Evolutionary conservation across 2,888 invertebrate genomes (phyloP).

Genomic region (Limnephilus rhombicus): DNA sequence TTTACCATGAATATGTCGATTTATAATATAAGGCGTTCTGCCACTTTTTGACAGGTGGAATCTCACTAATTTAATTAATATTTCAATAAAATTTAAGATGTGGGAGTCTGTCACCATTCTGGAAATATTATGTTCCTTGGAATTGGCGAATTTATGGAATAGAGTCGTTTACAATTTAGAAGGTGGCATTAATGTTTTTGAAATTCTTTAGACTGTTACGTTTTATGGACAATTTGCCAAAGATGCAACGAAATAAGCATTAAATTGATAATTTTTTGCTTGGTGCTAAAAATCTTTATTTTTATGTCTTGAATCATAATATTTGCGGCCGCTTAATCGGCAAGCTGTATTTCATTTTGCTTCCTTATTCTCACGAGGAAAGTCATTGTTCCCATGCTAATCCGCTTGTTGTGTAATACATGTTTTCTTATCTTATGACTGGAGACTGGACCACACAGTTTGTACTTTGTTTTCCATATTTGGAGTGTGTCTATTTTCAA

Average conservation of each 20-base stretch:
- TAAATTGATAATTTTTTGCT: background rate
- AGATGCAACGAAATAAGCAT: background rate
- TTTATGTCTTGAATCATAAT: background rate
- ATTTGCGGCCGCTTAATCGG: background rate
- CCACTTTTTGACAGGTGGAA: conserved; percentile 37
- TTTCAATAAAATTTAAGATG: conserved; percentile 12
- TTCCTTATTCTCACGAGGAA: background rate
- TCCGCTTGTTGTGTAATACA: background rate
- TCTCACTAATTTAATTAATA: conserved; percentile 8
- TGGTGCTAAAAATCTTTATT: background rate
- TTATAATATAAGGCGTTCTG: conserved; percentile 13
- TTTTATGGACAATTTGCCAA: background rate
- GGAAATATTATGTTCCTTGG: background rate
- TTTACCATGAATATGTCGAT: background rate
- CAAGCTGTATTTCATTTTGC: background rate
- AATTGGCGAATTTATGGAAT: background rate
- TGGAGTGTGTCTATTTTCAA: background rate
- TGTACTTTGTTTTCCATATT: background rate
- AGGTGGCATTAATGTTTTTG: background rate
- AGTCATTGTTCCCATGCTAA: background rate
- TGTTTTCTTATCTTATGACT: background rate
- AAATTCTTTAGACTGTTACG: background rate
- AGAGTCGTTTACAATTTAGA: background rate
- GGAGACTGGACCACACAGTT: conserved; percentile 1
- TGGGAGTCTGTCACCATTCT: conserved; percentile 11